Conservation (phyloP, 2,888 invertebrate genomes). For the Stenolophus ochropezus region DNA sequence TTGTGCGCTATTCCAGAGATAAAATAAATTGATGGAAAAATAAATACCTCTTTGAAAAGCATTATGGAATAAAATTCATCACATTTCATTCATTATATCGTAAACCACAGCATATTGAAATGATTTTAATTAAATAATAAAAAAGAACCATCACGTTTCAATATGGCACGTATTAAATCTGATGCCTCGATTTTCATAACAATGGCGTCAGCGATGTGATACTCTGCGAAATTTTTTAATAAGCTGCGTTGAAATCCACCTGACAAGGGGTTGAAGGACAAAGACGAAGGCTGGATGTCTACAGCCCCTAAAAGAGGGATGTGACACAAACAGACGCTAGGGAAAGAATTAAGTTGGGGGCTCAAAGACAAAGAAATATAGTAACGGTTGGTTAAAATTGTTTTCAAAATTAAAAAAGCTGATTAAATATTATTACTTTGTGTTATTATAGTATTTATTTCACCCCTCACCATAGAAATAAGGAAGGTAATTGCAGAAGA, state of each 20-base stretch:
- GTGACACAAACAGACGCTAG: background rate
- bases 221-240: background rate
- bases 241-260: background rate
- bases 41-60: background rate
- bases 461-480: background rate
- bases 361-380: background rate
- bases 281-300: background rate
- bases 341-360: background rate
- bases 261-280: background rate
- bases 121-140: constrained; percentile 7
- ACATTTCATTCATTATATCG: background rate
- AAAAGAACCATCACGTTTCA: background rate
- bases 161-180: background rate
- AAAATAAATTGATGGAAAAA: background rate
- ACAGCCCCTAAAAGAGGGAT: background rate
- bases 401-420: background rate
- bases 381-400: background rate
- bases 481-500: background rate
- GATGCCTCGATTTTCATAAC: background rate
- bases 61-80: background rate
- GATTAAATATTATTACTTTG: background rate
- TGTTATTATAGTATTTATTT: background rate
- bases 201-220: background rate
- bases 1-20: background rate
- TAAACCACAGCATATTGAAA: background rate